Conservation (phyloP, 2,888 invertebrate species). For the Tachina fera region DNA sequence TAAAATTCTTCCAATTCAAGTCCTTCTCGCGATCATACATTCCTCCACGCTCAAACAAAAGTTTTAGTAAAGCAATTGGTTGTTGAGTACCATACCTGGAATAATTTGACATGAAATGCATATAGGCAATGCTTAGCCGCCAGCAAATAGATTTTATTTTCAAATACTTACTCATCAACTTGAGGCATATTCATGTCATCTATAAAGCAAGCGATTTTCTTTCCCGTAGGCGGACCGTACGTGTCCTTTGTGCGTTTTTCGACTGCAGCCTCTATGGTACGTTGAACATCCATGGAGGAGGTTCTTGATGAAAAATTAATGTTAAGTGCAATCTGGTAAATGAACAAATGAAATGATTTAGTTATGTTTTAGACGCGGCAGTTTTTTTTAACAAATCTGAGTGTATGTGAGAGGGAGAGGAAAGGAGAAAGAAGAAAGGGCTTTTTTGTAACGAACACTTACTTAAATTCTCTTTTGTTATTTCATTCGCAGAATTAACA, state of each 20-base stretch:
- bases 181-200: slow-evolving; percentile 98
- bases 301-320: slow-evolving; percentile 97
- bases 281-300: slow-evolving; percentile 94
- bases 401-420: too few species aligned
- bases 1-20: slow-evolving; percentile 93
- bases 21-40: slow-evolving; percentile 95
- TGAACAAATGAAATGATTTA: neutral
- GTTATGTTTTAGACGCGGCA: too few species aligned
- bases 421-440: too few species aligned
- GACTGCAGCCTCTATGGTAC: slow-evolving; percentile 92
- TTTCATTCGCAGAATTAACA: too few species aligned
- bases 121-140: too few species aligned
- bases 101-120: too few species aligned
- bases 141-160: too few species aligned
- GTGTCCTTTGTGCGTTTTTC: slow-evolving; percentile 95
- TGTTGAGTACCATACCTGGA: slow-evolving; percentile 93
- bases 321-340: slow-evolving; percentile 87
- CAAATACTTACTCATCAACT: slow-evolving; percentile 84
- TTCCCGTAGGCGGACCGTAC: slow-evolving; percentile 95
- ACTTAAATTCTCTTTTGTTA: too few species aligned
- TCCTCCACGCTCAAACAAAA: slow-evolving; percentile 94
- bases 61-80: slow-evolving; percentile 95
- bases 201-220: slow-evolving; percentile 93
- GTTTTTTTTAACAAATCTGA: neutral
- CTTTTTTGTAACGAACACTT: too few species aligned